Conservation (phyloP, 2,888 invertebrate genomes). For the Diachrysia chrysitis region DNA sequence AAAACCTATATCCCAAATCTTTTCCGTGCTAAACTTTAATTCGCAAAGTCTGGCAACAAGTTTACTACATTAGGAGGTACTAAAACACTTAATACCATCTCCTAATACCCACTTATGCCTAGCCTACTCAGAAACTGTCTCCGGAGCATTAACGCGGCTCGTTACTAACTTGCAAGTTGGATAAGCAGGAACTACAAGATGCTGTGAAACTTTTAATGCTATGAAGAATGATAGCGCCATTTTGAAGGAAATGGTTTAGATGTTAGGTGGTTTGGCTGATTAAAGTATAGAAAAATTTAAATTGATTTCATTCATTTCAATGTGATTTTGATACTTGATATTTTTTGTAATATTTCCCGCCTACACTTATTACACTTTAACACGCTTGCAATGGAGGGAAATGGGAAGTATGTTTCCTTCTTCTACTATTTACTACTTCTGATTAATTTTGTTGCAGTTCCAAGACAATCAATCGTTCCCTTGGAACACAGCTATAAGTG, state of each 20-base stretch:
- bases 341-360: too few relatives aligned
- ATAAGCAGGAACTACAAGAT: constrained; percentile 60
- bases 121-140: constrained; percentile 65
- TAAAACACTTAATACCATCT: constrained; percentile 57
- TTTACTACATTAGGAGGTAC: constrained; percentile 54
- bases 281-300: background rate
- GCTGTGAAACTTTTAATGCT: constrained; percentile 56
- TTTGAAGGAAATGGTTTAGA: constrained; percentile 22
- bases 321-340: too few relatives aligned
- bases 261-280: constrained; percentile 9
- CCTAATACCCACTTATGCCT: constrained; percentile 62
- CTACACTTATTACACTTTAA: too few relatives aligned
- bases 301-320: too few relatives aligned
- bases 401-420: too few relatives aligned
- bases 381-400: too few relatives aligned
- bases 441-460: too few relatives aligned
- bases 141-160: constrained; percentile 55
- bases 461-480: too few relatives aligned
- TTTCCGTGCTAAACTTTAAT: constrained; percentile 14
- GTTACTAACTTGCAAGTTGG: constrained; percentile 55
- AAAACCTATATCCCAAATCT: background rate
- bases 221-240: constrained; percentile 41
- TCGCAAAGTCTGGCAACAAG: constrained; percentile 27
- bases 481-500: too few relatives aligned
- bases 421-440: too few relatives aligned